phyloP scores from a whole-genome alignment of 2,888 invertebrate species.

The Nemotelus nigrinus region DNA sequence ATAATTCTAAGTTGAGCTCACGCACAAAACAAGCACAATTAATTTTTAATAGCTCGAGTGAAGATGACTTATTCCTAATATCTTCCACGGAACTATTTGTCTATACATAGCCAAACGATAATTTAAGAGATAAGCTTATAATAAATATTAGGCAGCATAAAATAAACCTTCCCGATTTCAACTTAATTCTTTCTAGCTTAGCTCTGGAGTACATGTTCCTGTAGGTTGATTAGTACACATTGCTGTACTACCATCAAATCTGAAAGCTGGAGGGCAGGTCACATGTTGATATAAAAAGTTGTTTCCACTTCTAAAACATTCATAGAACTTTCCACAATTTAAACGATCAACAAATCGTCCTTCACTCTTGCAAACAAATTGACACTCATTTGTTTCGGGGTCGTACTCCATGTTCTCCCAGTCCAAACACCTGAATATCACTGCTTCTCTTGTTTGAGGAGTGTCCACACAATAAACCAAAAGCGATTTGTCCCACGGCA shows the following conservation, averaged over 20 bases:
- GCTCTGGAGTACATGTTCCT: too few relatives aligned
- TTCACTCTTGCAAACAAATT: constrained; percentile 35
- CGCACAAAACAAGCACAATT: too few relatives aligned
- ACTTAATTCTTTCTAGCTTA: too few relatives aligned
- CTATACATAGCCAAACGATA: too few relatives aligned
- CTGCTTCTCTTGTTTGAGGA: neutral
- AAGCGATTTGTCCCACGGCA: constrained; percentile 16
- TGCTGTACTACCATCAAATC: neutral
- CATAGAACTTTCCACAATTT: constrained; percentile 42
- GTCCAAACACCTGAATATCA: constrained; percentile 38
- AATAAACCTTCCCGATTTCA: too few relatives aligned
- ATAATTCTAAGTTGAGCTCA: too few relatives aligned
- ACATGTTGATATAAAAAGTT: neutral
- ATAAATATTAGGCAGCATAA: too few relatives aligned
- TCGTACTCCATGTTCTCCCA: constrained; percentile 34
- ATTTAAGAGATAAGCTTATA: too few relatives aligned
- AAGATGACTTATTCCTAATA: too few relatives aligned
- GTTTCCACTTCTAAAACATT: constrained; percentile 34
- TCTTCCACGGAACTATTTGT: too few relatives aligned
- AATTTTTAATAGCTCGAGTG: too few relatives aligned
- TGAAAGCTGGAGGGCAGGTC: neutral
- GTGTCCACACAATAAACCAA: constrained; percentile 36
- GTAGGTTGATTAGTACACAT: neutral
- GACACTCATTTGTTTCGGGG: constrained; percentile 26
- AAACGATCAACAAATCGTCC: constrained; percentile 41